Conservation (phyloP, 2,113 vertebrate genomes). For the Cygnus buccinator region DNA sequence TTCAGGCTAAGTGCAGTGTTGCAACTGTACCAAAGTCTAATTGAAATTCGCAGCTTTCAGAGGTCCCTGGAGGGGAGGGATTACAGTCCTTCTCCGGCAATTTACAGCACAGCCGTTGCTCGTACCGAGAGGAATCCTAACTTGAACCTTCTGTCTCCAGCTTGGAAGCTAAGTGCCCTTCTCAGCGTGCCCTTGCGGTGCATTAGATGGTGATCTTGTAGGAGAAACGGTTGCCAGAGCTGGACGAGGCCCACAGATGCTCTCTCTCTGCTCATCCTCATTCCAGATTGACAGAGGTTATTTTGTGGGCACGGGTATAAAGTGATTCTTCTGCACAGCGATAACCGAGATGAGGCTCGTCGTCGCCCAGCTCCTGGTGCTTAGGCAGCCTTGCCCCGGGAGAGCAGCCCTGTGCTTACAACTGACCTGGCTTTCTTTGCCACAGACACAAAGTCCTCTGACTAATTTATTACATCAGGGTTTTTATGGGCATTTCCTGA, state of each 20-base stretch:
- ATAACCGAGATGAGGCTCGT: not conserved
- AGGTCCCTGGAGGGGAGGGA: not conserved
- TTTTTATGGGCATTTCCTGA: not conserved
- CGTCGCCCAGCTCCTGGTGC: not conserved
- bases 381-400: not conserved
- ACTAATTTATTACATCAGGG: not conserved
- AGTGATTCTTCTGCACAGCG: not conserved
- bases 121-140: not conserved
- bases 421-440: conserved; percentile 30
- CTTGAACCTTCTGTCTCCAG: not conserved
- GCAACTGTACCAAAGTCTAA: not conserved
- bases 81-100: not conserved
- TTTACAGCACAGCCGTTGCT: fast-evolving
- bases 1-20: not conserved
- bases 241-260: not conserved
- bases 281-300: not conserved
- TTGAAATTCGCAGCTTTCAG: not conserved
- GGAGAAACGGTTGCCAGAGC: not conserved
- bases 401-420: not conserved
- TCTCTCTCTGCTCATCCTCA: not conserved
- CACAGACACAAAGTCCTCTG: not conserved
- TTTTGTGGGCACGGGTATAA: not conserved
- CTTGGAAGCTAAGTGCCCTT: not conserved
- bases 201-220: not conserved
- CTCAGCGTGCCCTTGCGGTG: fast-evolving